These are phyloP conservation scores for Lissonota sp. DNA, from an alignment of 2,888 invertebrate species.

Conservation along the genomic window DNA sequence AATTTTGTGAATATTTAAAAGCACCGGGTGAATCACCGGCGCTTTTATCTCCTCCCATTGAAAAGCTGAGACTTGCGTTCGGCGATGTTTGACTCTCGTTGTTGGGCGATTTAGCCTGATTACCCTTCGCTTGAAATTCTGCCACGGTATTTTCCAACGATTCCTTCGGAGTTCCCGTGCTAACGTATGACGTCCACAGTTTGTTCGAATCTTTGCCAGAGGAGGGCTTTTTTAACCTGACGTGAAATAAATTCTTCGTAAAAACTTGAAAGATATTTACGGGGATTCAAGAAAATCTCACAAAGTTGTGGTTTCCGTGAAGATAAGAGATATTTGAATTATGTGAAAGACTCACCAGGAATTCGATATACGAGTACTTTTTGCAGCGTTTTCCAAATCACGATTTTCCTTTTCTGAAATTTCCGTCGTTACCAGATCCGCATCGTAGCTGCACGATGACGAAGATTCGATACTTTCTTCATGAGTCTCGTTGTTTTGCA, in stretches of 20 bases:
- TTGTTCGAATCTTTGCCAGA: constrained; percentile 72
- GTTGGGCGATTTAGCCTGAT: constrained; percentile 55
- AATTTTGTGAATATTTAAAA: constrained; percentile 34
- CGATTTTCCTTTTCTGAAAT: constrained; percentile 68
- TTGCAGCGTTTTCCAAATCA: background rate
- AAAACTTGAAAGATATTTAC: constrained; percentile 19
- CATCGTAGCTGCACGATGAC: constrained; percentile 50
- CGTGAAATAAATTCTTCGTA: constrained; percentile 66
- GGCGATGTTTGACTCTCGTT: constrained; percentile 26
- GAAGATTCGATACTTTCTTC: constrained; percentile 49
- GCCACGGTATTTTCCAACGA: constrained; percentile 78
- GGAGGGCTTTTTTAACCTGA: constrained; percentile 64
- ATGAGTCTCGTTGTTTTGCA: constrained; percentile 56
- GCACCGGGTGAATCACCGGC: constrained; percentile 64
- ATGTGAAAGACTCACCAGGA: background rate
- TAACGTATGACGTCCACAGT: constrained; percentile 71
- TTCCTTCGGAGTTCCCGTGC: constrained; percentile 70
- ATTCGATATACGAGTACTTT: background rate
- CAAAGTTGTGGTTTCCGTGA: no score
- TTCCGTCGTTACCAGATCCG: constrained; percentile 53
- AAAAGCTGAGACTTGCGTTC: constrained; percentile 60
- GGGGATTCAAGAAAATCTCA: no score
- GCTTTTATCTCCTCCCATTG: constrained; percentile 69
- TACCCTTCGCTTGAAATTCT: constrained; percentile 74
- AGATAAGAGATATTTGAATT: no score